Evolutionary conservation across 2,113 vertebrate genomes (phyloP).

Genomic region (Cephalopterus ornatus): DNA sequence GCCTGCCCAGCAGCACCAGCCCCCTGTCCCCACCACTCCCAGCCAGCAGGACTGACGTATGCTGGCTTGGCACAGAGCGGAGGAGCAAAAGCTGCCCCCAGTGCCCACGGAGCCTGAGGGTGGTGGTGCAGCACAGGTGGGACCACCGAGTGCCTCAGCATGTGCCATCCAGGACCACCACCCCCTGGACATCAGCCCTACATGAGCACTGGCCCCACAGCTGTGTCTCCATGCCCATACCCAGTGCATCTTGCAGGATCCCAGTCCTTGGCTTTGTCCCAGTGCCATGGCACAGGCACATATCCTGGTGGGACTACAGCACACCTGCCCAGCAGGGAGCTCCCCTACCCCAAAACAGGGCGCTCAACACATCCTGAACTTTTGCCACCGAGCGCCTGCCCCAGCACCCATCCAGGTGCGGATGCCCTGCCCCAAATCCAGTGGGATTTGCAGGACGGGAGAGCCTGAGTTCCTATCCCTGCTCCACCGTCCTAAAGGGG

Average conservation of each 20-base stretch:
- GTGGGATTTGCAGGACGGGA: neutral
- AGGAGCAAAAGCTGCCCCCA: fast-evolving
- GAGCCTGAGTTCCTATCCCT: neutral
- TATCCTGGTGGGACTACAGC: neutral
- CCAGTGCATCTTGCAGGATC: neutral
- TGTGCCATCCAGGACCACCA: fast-evolving
- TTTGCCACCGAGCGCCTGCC: neutral
- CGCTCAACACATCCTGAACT: fast-evolving
- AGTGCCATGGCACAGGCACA: neutral
- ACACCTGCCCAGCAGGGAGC: neutral
- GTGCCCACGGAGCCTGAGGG: neutral
- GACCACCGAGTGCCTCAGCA: fast-evolving
- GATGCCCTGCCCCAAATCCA: neutral
- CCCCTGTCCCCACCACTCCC: fast-evolving
- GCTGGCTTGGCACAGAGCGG: fast-evolving
- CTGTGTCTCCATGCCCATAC: fast-evolving
- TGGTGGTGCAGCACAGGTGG: neutral
- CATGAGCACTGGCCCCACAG: neutral
- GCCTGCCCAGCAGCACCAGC: fast-evolving
- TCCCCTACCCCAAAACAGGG: neutral
- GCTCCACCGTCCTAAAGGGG: fast-evolving
- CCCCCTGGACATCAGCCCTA: neutral
- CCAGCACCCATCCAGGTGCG: neutral
- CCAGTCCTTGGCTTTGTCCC: neutral
- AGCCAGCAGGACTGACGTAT: neutral